Conservation (phyloP, 2,113 vertebrate species). For the Antigone vipio region DNA sequence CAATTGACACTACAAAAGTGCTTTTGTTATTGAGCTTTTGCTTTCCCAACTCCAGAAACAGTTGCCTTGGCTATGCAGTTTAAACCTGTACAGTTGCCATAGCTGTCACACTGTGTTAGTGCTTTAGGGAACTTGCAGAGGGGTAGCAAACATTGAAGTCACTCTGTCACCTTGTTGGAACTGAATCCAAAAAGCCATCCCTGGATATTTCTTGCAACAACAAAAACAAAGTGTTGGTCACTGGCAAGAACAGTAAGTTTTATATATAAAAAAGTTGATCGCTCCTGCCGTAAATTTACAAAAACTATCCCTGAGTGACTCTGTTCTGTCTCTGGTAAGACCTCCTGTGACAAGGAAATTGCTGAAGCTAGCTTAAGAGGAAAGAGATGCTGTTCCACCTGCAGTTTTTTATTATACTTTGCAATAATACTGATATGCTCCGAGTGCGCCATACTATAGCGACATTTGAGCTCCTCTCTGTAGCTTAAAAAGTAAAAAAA, state of each 20-base stretch:
- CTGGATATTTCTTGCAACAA: slow-evolving; percentile 38
- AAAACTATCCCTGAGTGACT: slow-evolving; percentile 62
- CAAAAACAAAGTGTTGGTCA: slow-evolving; percentile 30
- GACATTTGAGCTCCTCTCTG: slow-evolving; percentile 28
- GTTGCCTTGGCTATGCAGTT: not conserved
- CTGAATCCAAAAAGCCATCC: slow-evolving; percentile 21
- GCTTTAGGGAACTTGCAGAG: slow-evolving; percentile 42
- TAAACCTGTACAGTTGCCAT: not conserved
- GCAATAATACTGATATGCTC: slow-evolving; percentile 55
- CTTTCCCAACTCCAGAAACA: not conserved
- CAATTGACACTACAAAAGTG: slow-evolving; percentile 21
- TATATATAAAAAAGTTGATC: slow-evolving; percentile 26
- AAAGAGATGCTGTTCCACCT: slow-evolving; percentile 35
- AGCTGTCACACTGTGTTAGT: not conserved
- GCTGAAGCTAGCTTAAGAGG: slow-evolving; percentile 41
- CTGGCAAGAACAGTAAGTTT: slow-evolving; percentile 10
- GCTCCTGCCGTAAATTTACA: slow-evolving; percentile 45
- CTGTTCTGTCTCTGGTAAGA: slow-evolving; percentile 20
- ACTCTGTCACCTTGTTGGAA: slow-evolving; percentile 49
- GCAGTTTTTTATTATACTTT: not conserved
- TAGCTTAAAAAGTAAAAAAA: slow-evolving; percentile 66
- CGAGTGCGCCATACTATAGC: slow-evolving; percentile 1
- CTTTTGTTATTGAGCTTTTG: slow-evolving; percentile 29
- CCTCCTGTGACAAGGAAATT: slow-evolving; percentile 53
- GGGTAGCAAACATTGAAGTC: slow-evolving; percentile 48